phyloP scores from a whole-genome alignment of 2,888 invertebrate species.

The Physocephala rufipes region DNA sequence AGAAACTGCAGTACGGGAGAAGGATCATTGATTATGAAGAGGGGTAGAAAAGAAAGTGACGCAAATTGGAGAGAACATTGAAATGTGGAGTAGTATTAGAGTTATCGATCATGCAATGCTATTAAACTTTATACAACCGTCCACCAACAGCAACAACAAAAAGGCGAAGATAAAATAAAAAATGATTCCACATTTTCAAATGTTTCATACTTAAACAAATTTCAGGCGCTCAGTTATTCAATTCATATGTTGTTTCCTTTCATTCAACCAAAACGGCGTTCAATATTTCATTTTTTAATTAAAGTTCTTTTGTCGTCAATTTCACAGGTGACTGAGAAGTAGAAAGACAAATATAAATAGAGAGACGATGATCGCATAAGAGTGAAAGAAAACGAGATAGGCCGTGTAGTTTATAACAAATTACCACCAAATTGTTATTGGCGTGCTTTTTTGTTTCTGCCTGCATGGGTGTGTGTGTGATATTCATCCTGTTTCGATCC shows the following conservation, averaged over 20 bases:
- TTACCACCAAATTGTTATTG: too few relatives aligned
- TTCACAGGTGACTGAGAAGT: constrained; percentile 48
- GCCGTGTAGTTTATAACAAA: background rate
- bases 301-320: constrained; percentile 37
- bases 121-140: too few relatives aligned
- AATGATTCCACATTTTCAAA: constrained; percentile 28
- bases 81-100: background rate
- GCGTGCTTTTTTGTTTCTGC: constrained; percentile 6
- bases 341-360: too few relatives aligned
- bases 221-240: constrained; percentile 21
- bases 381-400: too few relatives aligned
- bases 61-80: background rate
- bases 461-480: background rate
- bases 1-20: background rate
- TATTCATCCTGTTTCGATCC: background rate
- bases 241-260: constrained; percentile 3
- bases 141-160: background rate
- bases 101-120: too few relatives aligned
- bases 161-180: constrained; percentile 20
- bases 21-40: background rate
- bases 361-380: too few relatives aligned
- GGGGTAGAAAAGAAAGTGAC: background rate
- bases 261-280: constrained; percentile 20
- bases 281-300: constrained; percentile 40
- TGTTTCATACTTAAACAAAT: constrained; percentile 27